These are phyloP conservation scores for Siphlonurus alternatus DNA, from an alignment of 2,888 invertebrate species.

Conservation along the genomic window DNA sequence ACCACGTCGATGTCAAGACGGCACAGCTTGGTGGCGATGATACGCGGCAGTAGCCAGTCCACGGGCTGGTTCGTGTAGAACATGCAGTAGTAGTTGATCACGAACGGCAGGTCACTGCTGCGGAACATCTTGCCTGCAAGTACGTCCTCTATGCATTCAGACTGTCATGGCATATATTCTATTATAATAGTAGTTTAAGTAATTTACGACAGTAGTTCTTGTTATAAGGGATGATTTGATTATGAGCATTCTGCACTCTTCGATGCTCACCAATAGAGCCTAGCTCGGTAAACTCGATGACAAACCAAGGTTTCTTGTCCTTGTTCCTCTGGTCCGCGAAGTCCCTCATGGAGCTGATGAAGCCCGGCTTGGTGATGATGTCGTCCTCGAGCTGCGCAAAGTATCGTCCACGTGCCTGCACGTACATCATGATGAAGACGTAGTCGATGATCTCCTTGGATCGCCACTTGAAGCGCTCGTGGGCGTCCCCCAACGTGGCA, in stretches of 20 bases:
- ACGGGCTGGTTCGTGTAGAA: conserved; percentile 92
- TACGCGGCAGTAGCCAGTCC: conserved; percentile 87
- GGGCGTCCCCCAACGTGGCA: conserved; percentile 68
- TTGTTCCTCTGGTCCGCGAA: conserved; percentile 62
- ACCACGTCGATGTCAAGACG: conserved; percentile 56
- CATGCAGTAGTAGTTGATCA: conserved; percentile 85
- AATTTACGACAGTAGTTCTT: too few relatives aligned
- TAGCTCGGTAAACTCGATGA: conserved; percentile 80
- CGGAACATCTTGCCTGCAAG: conserved; percentile 67
- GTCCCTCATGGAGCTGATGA: conserved; percentile 66
- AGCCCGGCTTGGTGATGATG: conserved; percentile 70
- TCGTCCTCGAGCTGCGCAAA: conserved; percentile 92
- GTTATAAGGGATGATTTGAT: too few relatives aligned
- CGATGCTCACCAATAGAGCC: conserved; percentile 69
- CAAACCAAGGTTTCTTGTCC: conserved; percentile 66
- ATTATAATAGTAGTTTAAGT: too few relatives aligned
- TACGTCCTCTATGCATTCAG: not conserved
- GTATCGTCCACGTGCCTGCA: conserved; percentile 58
- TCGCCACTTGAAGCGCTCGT: conserved; percentile 73
- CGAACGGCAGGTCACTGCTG: conserved; percentile 64
- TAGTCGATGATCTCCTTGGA: conserved; percentile 92
- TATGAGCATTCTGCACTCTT: not conserved
- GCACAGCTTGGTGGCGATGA: conserved; percentile 80
- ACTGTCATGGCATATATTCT: conserved; percentile 5
- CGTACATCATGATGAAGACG: conserved; percentile 87